Evolutionary conservation across 2,888 invertebrate genomes (phyloP).

Genomic region (Dolichopus griseipennis): DNA sequence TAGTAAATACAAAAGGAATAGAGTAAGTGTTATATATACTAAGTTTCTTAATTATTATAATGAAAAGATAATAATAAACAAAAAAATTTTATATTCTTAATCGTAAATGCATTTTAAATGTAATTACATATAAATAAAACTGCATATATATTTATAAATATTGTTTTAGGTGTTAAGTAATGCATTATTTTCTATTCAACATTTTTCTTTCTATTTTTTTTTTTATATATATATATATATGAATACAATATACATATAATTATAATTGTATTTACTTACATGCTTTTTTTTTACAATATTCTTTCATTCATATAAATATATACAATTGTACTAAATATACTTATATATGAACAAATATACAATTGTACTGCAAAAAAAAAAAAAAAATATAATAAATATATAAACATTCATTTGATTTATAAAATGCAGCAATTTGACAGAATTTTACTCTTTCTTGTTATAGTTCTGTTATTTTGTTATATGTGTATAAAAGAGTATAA

Average conservation of each 20-base stretch:
- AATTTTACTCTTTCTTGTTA: neutral
- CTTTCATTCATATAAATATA: neutral
- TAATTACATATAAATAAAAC: neutral
- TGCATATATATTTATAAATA: too few species aligned
- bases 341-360: neutral
- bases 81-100: neutral
- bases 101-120: neutral
- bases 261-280: too few species aligned
- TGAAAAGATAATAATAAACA: neutral
- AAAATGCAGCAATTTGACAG: neutral
- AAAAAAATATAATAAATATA: too few species aligned
- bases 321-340: neutral
- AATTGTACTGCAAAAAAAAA: neutral
- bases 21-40: neutral
- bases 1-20: too few species aligned
- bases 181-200: neutral
- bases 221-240: too few species aligned
- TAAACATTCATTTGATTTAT: neutral
- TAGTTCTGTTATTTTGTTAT: neutral
- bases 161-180: neutral
- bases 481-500: too few species aligned
- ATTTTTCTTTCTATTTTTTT: neutral
- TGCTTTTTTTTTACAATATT: too few species aligned
- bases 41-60: conserved; percentile 1
- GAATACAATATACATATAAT: too few species aligned